Percentiles rank a stretch among this genome's conserved stretches.
These are phyloP conservation scores for Thymallus thymallus DNA, from an alignment of 2,113 vertebrate genomes.

Conservation along the genomic window DNA sequence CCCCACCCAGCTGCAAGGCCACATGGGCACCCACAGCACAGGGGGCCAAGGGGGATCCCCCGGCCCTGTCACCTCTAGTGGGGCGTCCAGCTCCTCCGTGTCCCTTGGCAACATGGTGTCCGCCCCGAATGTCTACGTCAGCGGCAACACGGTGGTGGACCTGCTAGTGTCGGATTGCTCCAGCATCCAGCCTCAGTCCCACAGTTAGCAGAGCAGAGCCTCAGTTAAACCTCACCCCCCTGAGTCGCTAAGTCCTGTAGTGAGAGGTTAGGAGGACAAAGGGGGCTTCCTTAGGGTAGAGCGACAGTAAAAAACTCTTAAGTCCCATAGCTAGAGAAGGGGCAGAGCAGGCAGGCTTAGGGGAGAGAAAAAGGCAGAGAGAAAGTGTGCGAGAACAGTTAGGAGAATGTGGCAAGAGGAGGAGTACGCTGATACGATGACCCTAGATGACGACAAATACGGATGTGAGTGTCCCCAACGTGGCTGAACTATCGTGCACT, in stretches of 20 bases:
- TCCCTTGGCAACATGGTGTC: constrained; percentile 73
- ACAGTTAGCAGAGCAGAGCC: constrained; percentile 68
- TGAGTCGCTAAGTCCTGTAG: no score
- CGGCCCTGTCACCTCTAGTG: constrained; percentile 55
- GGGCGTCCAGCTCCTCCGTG: constrained; percentile 63
- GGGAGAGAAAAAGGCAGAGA: background rate
- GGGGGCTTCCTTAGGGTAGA: no score
- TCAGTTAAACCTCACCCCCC: no score
- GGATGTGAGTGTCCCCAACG: constrained; percentile 41
- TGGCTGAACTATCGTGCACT: constrained; percentile 37
- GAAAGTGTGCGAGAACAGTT: constrained; percentile 7
- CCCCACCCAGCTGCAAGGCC: constrained; percentile 88
- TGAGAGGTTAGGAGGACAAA: no score
- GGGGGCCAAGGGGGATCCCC: constrained; percentile 55
- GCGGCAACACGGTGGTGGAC: constrained; percentile 71
- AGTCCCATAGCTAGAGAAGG: background rate
- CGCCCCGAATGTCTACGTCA: constrained; percentile 69
- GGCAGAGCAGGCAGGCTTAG: background rate
- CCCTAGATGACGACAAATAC: constrained; percentile 30
- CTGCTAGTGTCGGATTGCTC: constrained; percentile 79
- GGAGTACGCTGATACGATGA: constrained; percentile 32
- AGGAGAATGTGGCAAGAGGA: background rate
- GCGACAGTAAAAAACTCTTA: background rate
- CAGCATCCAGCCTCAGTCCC: constrained; percentile 71
- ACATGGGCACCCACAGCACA: constrained; percentile 82